Percentiles rank a stretch among this genome's conserved stretches.
These are phyloP conservation scores for Pegea sp. DNA, from an alignment of 23 tunicate species.

Conservation along the genomic window DNA sequence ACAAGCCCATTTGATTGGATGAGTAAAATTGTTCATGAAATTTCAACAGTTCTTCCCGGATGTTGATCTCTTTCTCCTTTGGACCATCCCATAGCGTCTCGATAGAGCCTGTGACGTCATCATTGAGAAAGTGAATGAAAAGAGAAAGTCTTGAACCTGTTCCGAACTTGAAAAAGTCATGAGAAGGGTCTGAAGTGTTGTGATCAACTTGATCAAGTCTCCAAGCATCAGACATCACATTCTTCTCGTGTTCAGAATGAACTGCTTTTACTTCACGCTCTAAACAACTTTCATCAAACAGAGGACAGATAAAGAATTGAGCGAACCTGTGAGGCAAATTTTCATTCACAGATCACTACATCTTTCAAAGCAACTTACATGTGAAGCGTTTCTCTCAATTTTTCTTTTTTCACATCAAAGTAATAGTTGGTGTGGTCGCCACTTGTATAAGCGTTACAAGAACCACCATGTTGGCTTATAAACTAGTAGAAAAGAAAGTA, in stretches of 20 bases:
- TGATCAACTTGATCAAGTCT: conserved; percentile 46
- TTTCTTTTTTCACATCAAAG: conserved; percentile 45
- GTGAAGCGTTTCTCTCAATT: conserved; percentile 36
- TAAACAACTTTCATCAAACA: conserved; percentile 36
- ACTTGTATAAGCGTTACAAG: conserved; percentile 64
- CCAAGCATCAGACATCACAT: conserved; percentile 23
- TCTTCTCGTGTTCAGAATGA: conserved; percentile 73
- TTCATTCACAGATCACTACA: too few species aligned
- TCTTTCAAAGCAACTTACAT: too few species aligned
- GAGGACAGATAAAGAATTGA: conserved; percentile 67
- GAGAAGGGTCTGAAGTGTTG: conserved; percentile 10
- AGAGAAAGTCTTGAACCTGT: conserved; percentile 59
- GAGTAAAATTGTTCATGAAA: conserved; percentile 40
- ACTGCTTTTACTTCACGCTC: conserved; percentile 90
- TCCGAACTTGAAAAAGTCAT: conserved; percentile 43
- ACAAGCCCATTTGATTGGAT: conserved; percentile 38
- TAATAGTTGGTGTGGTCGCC: conserved; percentile 38
- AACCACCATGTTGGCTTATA: conserved; percentile 36
- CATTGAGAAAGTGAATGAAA: too few species aligned
- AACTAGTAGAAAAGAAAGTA: conserved; percentile 56
- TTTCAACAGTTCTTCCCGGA: conserved; percentile 19
- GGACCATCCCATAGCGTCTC: too few species aligned
- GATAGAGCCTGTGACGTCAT: too few species aligned
- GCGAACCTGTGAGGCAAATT: too few species aligned
- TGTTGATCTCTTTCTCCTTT: conserved; percentile 15